Evolutionary conservation across 2,888 invertebrate species (phyloP).

Genomic region (Cheilosia impressa): DNA sequence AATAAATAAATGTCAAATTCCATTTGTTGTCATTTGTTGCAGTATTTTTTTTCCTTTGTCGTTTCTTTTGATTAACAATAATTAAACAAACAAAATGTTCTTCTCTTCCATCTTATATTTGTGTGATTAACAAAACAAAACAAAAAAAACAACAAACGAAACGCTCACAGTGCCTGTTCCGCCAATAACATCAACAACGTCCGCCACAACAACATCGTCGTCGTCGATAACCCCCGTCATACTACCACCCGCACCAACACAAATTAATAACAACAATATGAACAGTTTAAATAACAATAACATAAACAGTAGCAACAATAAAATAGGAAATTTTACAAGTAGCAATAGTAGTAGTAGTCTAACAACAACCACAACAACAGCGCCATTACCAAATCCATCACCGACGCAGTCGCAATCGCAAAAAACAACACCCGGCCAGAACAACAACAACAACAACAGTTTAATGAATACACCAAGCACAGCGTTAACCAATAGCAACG

Average conservation of each 20-base stretch:
- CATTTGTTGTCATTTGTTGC: slow-evolving; percentile 59
- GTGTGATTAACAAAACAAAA: slow-evolving; percentile 44
- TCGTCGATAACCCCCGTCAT: slow-evolving; percentile 76
- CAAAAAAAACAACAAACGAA: slow-evolving; percentile 11
- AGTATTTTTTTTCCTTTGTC: slow-evolving; percentile 11
- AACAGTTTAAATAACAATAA: slow-evolving; percentile 71
- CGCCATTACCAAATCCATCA: slow-evolving; percentile 77
- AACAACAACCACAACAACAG: slow-evolving; percentile 70
- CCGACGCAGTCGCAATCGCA: slow-evolving; percentile 64
- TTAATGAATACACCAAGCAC: slow-evolving; percentile 55
- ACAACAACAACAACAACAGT: slow-evolving; percentile 53
- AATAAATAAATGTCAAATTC: slow-evolving; percentile 4
- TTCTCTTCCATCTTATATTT: slow-evolving; percentile 31
- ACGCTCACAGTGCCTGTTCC: slow-evolving; percentile 71
- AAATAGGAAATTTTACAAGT: slow-evolving; percentile 71
- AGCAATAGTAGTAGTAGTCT: slow-evolving; percentile 67
- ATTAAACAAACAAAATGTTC: slow-evolving; percentile 30
- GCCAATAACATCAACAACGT: slow-evolving; percentile 80
- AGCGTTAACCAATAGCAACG: slow-evolving; percentile 51
- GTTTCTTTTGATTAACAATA: neutral
- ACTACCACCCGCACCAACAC: slow-evolving; percentile 78
- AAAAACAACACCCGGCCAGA: slow-evolving; percentile 60
- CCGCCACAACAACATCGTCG: slow-evolving; percentile 77
- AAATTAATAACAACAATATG: slow-evolving; percentile 80
- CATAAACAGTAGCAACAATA: slow-evolving; percentile 76